Conservation (phyloP, 2,888 invertebrate species). For the Phanerotoma sp. region DNA sequence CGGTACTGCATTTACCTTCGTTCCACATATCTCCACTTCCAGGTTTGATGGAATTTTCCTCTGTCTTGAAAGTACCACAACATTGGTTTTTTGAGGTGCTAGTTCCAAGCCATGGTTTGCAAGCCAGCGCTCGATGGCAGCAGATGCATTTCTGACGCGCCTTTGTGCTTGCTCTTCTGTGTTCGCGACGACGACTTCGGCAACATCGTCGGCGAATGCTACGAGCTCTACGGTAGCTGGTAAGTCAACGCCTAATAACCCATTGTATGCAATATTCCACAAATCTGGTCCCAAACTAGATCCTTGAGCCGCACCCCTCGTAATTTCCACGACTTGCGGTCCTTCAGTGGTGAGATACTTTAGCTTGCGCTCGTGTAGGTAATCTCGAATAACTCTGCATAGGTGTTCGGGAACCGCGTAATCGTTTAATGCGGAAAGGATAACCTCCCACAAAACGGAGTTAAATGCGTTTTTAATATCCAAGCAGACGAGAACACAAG, state of each 20-base stretch:
- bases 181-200: conserved; percentile 9
- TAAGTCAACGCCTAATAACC: neutral
- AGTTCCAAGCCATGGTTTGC: conserved; percentile 20
- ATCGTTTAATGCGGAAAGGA: neutral
- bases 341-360: conserved; percentile 18
- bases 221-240: neutral
- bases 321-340: neutral
- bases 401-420: conserved; percentile 31
- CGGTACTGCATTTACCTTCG: neutral
- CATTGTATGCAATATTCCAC: conserved; percentile 20
- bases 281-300: too few species aligned
- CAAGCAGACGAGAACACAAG: neutral
- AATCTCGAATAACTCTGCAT: conserved; percentile 21
- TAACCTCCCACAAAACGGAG: neutral
- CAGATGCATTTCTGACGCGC: conserved; percentile 8
- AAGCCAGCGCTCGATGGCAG: conserved; percentile 12
- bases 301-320: too few species aligned
- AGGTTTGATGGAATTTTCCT: neutral
- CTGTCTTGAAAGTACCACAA: neutral
- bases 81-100: conserved; percentile 19
- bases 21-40: neutral
- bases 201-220: conserved; percentile 19
- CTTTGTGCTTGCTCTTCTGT: conserved; percentile 1
- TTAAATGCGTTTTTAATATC: neutral
- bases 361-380: conserved; percentile 22